Evolutionary conservation across 2,888 invertebrate species (phyloP).

Genomic region (Ochropleura plecta): DNA sequence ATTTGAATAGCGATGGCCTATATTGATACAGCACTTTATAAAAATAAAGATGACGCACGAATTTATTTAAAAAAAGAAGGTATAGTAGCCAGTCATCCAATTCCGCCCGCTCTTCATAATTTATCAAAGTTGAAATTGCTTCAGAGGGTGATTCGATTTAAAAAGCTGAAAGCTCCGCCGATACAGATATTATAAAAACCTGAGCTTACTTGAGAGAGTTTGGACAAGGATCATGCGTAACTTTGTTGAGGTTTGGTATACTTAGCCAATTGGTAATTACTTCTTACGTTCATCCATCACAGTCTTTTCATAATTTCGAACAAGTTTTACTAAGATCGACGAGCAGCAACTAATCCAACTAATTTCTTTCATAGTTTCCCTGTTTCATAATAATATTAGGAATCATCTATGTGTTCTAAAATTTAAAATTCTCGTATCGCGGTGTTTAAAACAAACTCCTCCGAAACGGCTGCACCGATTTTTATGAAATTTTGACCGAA

Average conservation of each 20-base stretch:
- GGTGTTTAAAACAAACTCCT: too few relatives aligned
- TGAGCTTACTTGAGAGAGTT: constrained; percentile 29
- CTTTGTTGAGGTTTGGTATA: constrained; percentile 38
- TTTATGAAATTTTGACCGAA: too few relatives aligned
- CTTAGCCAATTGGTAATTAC: constrained; percentile 59
- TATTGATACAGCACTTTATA: constrained; percentile 4
- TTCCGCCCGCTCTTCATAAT: constrained; percentile 60
- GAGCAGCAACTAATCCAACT: constrained; percentile 43
- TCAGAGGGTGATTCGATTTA: constrained; percentile 56
- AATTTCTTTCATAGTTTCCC: constrained; percentile 33
- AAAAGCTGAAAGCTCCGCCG: constrained; percentile 56
- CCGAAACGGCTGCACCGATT: too few relatives aligned
- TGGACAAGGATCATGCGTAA: constrained; percentile 33
- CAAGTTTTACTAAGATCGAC: constrained; percentile 63
- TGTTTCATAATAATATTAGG: constrained; percentile 20
- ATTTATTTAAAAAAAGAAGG: constrained; percentile 33
- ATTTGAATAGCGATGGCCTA: not conserved
- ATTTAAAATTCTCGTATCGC: too few relatives aligned
- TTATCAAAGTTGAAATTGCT: constrained; percentile 62
- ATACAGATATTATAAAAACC: constrained; percentile 55
- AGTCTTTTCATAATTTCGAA: constrained; percentile 56
- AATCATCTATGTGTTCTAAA: constrained; percentile 3
- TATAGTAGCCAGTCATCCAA: constrained; percentile 56
- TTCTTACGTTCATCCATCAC: constrained; percentile 64
- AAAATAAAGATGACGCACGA: constrained; percentile 26